Conservation (phyloP, 2,888 invertebrate species). For the Spodoptera picta region DNA sequence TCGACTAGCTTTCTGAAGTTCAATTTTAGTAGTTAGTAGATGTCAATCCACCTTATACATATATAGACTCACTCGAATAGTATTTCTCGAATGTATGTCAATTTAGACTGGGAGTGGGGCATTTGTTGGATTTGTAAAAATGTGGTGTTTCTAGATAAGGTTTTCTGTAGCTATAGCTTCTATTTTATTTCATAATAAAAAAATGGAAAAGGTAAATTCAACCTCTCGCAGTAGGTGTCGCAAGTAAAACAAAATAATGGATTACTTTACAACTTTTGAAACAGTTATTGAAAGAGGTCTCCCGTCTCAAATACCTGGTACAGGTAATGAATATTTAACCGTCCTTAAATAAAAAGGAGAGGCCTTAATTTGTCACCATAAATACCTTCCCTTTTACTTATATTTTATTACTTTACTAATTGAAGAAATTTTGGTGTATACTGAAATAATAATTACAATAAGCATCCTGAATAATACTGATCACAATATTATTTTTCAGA, state of each 20-base stretch:
- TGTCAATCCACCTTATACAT: slow-evolving; percentile 16
- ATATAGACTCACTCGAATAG: slow-evolving; percentile 17
- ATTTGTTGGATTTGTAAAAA: background rate
- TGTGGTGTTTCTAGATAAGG: background rate
- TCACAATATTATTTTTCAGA: no score
- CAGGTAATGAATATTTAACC: slow-evolving; percentile 21
- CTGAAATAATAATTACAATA: no score
- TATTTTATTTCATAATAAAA: no score
- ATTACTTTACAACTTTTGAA: slow-evolving; percentile 35
- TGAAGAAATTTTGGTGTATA: slow-evolving; percentile 2
- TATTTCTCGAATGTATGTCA: slow-evolving; percentile 4
- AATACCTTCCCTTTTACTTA: slow-evolving; percentile 3
- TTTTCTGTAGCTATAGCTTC: no score
- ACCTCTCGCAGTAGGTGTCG: slow-evolving; percentile 6
- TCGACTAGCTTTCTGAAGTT: slow-evolving; percentile 11
- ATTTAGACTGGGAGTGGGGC: slow-evolving; percentile 1
- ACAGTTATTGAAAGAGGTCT: slow-evolving; percentile 33
- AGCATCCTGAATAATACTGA: no score
- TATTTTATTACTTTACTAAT: slow-evolving; percentile 5
- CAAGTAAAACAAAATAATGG: slow-evolving; percentile 19
- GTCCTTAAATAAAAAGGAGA: slow-evolving; percentile 14
- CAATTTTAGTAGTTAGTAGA: slow-evolving; percentile 24
- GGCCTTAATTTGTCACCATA: slow-evolving; percentile 20
- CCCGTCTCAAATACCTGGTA: slow-evolving; percentile 25
- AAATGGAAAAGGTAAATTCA: background rate